Percentiles rank a stretch among this genome's conserved stretches.
These are phyloP conservation scores for Dasyprocta punctata DNA, from an alignment of 2,113 vertebrate species.

Conservation along the genomic window DNA sequence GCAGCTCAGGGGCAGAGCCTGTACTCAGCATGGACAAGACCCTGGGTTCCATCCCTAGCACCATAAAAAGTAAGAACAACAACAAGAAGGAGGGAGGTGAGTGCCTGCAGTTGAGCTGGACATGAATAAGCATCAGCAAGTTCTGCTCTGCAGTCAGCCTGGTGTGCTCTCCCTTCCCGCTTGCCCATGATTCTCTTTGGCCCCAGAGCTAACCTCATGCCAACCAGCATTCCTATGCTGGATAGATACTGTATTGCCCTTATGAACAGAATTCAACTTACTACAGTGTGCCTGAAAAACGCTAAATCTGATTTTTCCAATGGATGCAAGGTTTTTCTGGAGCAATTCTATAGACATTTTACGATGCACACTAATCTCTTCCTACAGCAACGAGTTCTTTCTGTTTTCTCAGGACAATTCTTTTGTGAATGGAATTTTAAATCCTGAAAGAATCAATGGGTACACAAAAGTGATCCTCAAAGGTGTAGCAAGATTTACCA, in stretches of 20 bases:
- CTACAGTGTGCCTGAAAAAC: neutral
- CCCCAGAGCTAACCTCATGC: neutral
- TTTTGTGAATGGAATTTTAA: neutral
- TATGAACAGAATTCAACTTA: neutral
- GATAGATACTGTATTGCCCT: neutral
- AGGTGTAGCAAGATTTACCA: neutral
- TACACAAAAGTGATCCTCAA: neutral
- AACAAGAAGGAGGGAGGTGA: neutral
- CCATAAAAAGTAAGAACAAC: neutral
- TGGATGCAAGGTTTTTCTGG: neutral
- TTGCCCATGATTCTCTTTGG: neutral
- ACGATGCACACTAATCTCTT: neutral
- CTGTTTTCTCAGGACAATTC: neutral
- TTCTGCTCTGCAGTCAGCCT: too few species aligned
- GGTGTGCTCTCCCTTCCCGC: neutral
- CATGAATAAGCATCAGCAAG: neutral
- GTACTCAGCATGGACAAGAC: neutral
- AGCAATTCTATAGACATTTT: neutral
- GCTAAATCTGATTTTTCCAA: neutral
- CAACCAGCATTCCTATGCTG: neutral
- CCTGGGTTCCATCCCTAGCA: neutral
- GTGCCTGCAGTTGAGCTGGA: neutral
- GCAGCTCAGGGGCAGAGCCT: neutral
- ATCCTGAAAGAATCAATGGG: neutral
- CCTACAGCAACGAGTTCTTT: neutral